phyloP scores from a whole-genome alignment of 2,888 invertebrate genomes.

The Lamellibrachia satsuma region DNA sequence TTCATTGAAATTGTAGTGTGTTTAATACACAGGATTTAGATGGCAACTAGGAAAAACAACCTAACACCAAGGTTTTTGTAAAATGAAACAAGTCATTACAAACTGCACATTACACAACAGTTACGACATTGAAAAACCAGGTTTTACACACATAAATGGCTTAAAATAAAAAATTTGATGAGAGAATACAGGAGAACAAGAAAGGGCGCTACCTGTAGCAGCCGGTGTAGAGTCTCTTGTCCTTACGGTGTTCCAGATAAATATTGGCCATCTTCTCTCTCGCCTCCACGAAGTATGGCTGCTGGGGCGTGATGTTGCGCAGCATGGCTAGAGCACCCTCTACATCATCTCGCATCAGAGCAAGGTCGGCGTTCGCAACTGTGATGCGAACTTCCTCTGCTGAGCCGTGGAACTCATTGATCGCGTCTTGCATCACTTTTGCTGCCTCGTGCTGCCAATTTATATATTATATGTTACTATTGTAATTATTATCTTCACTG shows the following conservation, averaged over 20 bases:
- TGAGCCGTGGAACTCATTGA: conserved; percentile 73
- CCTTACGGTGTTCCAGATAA: conserved; percentile 85
- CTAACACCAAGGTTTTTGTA: no score
- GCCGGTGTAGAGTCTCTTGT: conserved; percentile 84
- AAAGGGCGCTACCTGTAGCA: conserved; percentile 73
- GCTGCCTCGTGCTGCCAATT: conserved; percentile 77
- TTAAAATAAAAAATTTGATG: neutral
- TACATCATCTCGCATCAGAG: conserved; percentile 81
- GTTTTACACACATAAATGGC: neutral
- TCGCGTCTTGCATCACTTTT: conserved; percentile 78
- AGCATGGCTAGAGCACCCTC: conserved; percentile 84
- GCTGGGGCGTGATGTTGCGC: conserved; percentile 79
- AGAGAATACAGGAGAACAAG: neutral
- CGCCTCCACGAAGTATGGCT: conserved; percentile 80
- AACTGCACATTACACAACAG: no score
- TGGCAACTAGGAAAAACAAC: no score
- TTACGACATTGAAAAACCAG: no score
- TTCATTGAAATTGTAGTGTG: no score
- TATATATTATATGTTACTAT: neutral
- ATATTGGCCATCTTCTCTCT: conserved; percentile 83
- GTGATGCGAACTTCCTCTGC: conserved; percentile 85
- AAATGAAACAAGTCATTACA: no score
- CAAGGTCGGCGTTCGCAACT: conserved; percentile 86
- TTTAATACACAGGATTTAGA: no score
- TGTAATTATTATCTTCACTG: neutral